Evolutionary conservation across 2,888 invertebrate genomes (phyloP).

Genomic region (Salpingus planirostris): DNA sequence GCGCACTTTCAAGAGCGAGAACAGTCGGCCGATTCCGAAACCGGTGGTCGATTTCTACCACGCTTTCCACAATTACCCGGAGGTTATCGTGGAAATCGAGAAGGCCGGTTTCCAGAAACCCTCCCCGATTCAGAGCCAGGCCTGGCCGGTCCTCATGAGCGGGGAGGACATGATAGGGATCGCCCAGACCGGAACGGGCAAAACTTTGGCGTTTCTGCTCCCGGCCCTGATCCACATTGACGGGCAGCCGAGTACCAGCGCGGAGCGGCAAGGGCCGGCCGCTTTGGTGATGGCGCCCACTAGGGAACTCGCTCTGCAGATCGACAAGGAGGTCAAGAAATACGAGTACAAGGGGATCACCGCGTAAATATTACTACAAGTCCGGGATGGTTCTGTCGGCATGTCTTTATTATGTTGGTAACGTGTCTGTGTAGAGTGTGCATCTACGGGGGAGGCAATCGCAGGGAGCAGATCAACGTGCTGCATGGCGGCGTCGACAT

Average conservation of each 20-base stretch:
- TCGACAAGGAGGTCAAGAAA: constrained; percentile 83
- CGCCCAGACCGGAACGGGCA: constrained; percentile 89
- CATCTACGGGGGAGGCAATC: constrained; percentile 83
- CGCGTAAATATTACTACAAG: constrained; percentile 47
- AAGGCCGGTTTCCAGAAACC: constrained; percentile 76
- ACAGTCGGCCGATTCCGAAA: constrained; percentile 54
- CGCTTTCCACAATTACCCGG: constrained; percentile 72
- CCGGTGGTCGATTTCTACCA: constrained; percentile 76
- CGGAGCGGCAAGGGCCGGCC: constrained; percentile 70
- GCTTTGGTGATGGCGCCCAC: constrained; percentile 88
- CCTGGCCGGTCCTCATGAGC: constrained; percentile 87
- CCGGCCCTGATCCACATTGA: constrained; percentile 93
- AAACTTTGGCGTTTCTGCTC: constrained; percentile 87
- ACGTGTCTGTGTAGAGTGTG: constrained; percentile 62
- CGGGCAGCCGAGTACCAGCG: constrained; percentile 65
- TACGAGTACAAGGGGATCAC: constrained; percentile 82
- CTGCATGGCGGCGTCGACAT: constrained; percentile 82
- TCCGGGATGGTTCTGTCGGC: not conserved
- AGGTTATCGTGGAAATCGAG: constrained; percentile 69
- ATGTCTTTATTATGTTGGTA: not conserved
- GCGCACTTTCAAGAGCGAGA: constrained; percentile 46
- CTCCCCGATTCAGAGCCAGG: constrained; percentile 87
- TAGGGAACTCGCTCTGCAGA: constrained; percentile 86
- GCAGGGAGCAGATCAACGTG: constrained; percentile 66
- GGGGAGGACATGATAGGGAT: constrained; percentile 95